phyloP scores from a whole-genome alignment of 2,797 vertebrate species.

The Alosa sapidissima region DNA sequence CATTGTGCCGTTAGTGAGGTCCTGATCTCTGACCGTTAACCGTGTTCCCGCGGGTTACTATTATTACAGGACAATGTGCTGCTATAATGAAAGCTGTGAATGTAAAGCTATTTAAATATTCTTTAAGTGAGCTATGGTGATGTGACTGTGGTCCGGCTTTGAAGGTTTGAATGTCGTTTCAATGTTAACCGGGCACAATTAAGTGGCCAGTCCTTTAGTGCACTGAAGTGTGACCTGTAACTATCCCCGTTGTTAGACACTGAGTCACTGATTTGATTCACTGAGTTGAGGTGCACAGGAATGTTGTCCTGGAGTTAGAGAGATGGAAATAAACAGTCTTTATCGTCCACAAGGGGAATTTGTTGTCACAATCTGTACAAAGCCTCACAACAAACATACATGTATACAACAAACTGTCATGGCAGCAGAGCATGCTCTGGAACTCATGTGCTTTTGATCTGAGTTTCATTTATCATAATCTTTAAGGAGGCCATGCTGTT shows the following conservation, averaged over 20 bases:
- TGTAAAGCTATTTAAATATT: not conserved
- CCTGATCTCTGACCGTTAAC: slow-evolving; percentile 5
- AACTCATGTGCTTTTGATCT: too few species aligned
- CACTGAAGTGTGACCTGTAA: not conserved
- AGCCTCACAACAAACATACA: too few species aligned
- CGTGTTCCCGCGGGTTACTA: not conserved
- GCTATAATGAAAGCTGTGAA: not conserved
- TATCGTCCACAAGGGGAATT: too few species aligned
- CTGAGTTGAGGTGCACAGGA: too few species aligned
- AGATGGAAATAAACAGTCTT: too few species aligned
- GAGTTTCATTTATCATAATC: not conserved
- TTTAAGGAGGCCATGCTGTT: not conserved
- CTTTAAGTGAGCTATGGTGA: not conserved
- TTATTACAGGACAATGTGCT: slow-evolving; percentile 14
- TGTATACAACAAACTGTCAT: too few species aligned
- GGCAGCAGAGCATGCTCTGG: too few species aligned
- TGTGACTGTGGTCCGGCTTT: not conserved
- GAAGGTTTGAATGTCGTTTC: not conserved
- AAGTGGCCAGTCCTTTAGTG: not conserved
- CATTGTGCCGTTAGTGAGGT: not conserved
- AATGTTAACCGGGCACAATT: not conserved
- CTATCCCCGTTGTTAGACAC: not conserved
- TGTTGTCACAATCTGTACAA: too few species aligned
- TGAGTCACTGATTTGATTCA: too few species aligned
- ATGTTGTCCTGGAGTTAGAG: too few species aligned